A percentile compares a stretch with the other conserved stretches of the same genome.
Conservation (phyloP, 2,888 invertebrate species). For the Ommatoiulus sabulosus region DNA sequence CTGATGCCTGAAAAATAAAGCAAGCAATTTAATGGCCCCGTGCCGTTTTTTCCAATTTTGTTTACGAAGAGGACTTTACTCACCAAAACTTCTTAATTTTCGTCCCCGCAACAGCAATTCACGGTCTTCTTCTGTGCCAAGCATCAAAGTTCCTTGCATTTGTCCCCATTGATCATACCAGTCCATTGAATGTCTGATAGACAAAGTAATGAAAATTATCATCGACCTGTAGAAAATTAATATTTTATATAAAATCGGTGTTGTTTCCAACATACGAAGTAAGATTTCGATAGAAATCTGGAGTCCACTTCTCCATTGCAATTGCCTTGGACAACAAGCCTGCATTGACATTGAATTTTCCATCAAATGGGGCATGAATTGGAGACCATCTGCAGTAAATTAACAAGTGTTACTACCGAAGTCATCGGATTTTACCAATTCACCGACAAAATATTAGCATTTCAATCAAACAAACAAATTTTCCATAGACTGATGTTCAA, state of each 20-base stretch:
- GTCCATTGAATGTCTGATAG: not conserved
- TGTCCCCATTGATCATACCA: conserved; percentile 50
- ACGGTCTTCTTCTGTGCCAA: not conserved
- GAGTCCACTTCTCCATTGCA: conserved; percentile 38
- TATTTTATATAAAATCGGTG: not conserved
- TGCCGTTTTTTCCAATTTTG: no score
- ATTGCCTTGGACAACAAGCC: conserved; percentile 3
- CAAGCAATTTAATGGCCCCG: no score
- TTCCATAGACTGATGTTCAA: no score
- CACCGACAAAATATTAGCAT: not conserved
- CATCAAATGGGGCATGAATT: conserved; percentile 5
- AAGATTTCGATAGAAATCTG: conserved; percentile 24
- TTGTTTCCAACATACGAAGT: not conserved
- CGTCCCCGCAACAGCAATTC: not conserved
- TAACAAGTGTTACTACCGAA: no score
- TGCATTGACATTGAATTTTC: not conserved
- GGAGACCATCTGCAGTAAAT: conserved; percentile 9
- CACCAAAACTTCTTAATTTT: conserved; percentile 48
- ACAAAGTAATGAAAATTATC: no score
- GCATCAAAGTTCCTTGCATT: conserved; percentile 26
- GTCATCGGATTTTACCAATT: no score
- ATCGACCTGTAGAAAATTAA: no score
- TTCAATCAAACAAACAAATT: not conserved
- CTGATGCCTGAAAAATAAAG: not conserved
- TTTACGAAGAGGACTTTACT: not conserved